Evolutionary conservation across 2,113 vertebrate genomes (phyloP), one percentile per base, ranked within the genome.

Genomic region (Nyctereutes procyonoides): DNA sequence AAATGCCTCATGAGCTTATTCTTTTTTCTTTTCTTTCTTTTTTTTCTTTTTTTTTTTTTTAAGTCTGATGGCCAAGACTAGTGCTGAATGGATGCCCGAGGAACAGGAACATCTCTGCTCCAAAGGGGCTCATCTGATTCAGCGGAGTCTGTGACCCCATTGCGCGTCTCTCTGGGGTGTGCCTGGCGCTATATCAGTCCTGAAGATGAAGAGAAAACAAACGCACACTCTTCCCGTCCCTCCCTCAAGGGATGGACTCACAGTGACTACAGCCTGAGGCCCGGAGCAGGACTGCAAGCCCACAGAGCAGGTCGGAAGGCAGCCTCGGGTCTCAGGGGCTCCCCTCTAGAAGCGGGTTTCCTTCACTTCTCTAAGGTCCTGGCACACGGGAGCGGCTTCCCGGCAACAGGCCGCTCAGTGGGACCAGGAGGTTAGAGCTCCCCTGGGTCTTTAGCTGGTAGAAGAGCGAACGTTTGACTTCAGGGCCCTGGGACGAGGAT

Each of bases 261-360:
- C 93, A 97, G 96, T 94, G 95, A 96, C 62, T 71, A 51, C 80
- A 95, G 90, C 97, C 98, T 96, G 95, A 97, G 97, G 97, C 96
- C 43, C 43, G 88, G 32, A 55, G 96, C 87, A 93, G 97, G 95
- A 90, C 93, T 77, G 76, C 48, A 30, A 55, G 74, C 0, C 5
- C 0, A 0, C 82, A 43, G n/a, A 93, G 98, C 97, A 86, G 83
- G 84, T 88, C 0, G 0, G 92, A 96, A 96, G 97, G 73, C 86
- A 65, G 17, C 43, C 9, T 2, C 43, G 7, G 17, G 20, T 73
- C 60, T 81, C 14, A 6, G 17, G 24, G 32, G 58, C 43, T 22
- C 43, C 93, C 51, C 22, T 96, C 76, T 69, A 60, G 28, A 62
- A 11, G 43, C 63, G 88, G 83, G 19, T 88, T 82, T 20, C 73